Base-by-base conservation (phyloP, 2,888 invertebrate genomes). In the Cosmopolites sordidus region DNA sequence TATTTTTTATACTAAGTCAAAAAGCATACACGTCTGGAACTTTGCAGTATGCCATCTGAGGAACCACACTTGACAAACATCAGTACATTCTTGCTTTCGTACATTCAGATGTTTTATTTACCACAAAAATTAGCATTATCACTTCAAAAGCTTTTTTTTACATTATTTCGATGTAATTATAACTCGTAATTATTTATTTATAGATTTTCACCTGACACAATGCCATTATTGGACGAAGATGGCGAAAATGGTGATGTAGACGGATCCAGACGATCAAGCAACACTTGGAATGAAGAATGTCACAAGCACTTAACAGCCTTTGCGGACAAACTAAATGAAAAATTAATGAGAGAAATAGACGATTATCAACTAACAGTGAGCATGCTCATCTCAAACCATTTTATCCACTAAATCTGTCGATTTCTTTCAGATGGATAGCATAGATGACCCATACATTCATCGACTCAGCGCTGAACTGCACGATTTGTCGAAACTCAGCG, bases 281-380 rank as follows among this genome's bases (percentile, higher is more conserved):
- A 45, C 6, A 66, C 63, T 11, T 84, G 84, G 84, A 79, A 79
- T 48, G 82, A 83, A 62, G 83, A 84, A 58, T 82, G 83, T 59
- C 78, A 80, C 58, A 82, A 82, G 63, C 86, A 89, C 67, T 76
- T 89, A 56, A 84, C 84, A 1, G 87, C 89, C 64, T 89, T 89
- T 64, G 89, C 89, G 1, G 89, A 90, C 66, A 84, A 86, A 67
- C 74, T 90, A n/a, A 87, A 87, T 66, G 88, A 88, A 66, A 89
- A 89, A 69, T 74, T 91, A 56, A 78, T 89, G 49, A 83, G 86
- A 59, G 89, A 90, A 73, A 83, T 89, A 58, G 88, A 89, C 66
- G 70, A 79, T 73, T 69, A 82, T 75, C 59, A 73, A 74, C 47
- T 60, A 12, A 58, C 54, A 39, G 58, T 58, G 52, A 45, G 16